Evolutionary conservation across 2,797 vertebrate species (phyloP).

Genomic region (Pseudochaenichthys georgianus): DNA sequence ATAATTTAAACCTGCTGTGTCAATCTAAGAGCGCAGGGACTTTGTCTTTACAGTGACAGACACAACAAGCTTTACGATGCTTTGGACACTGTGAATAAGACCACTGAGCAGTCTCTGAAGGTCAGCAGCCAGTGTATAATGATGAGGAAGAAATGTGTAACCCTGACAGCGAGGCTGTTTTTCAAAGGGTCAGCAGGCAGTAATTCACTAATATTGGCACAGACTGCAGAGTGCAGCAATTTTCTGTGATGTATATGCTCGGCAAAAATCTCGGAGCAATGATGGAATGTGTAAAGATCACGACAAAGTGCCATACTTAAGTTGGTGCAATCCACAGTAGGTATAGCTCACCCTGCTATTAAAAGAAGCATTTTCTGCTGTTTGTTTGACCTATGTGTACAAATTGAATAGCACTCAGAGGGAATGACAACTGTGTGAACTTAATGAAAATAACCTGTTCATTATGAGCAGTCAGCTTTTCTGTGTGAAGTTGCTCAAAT

Average conservation of each 20-base stretch:
- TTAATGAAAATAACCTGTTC: slow-evolving; percentile 28
- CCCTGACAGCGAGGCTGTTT: slow-evolving; percentile 32
- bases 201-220: slow-evolving; percentile 53
- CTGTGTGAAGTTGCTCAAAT: slow-evolving; percentile 66
- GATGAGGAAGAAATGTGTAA: slow-evolving; percentile 23
- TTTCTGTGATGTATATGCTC: slow-evolving; percentile 59
- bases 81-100: slow-evolving; percentile 29
- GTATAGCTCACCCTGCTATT: slow-evolving; percentile 56
- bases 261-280: slow-evolving; percentile 42
- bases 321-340: slow-evolving; percentile 41
- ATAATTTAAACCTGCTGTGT: slow-evolving; percentile 34
- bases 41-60: slow-evolving; percentile 37
- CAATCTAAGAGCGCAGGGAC: slow-evolving; percentile 33
- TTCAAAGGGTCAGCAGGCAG: slow-evolving; percentile 40
- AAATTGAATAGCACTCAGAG: slow-evolving; percentile 42
- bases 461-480: slow-evolving; percentile 15
- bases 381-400: slow-evolving; percentile 29
- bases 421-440: slow-evolving; percentile 24
- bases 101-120: slow-evolving; percentile 27
- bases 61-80: slow-evolving; percentile 12
- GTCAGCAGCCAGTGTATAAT: slow-evolving; percentile 32
- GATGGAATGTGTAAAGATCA: slow-evolving; percentile 57
- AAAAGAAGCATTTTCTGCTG: slow-evolving; percentile 31
- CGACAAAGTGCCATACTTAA: slow-evolving; percentile 57
- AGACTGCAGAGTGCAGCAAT: slow-evolving; percentile 52